Percentiles rank a stretch among this genome's conserved stretches.
Evolutionary conservation across 1,140 invertebrate species (phyloP).

Genomic region (Apis mellifera): DNA sequence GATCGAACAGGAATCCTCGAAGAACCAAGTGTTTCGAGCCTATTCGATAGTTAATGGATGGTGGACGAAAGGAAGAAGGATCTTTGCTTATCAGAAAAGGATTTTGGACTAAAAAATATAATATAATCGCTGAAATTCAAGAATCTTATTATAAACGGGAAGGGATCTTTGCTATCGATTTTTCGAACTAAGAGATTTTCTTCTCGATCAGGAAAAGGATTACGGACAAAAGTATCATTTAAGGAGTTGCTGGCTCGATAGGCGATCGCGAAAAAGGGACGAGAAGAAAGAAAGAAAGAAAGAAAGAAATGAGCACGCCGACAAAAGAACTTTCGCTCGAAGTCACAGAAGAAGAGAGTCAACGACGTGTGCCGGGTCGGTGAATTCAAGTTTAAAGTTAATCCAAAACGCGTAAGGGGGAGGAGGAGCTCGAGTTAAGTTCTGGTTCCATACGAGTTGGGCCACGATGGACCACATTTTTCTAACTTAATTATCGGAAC

Average conservation of each 20-base stretch:
- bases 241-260: neutral
- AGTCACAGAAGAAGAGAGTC: constrained; percentile 47
- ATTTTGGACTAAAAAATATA: too few relatives aligned
- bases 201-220: neutral
- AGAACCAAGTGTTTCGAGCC: too few relatives aligned
- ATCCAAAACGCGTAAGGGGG: constrained; percentile 25
- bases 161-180: too few relatives aligned
- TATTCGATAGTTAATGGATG: too few relatives aligned
- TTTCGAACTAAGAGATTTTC: too few relatives aligned
- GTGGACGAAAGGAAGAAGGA: too few relatives aligned
- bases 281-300: constrained; percentile 10
- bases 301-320: constrained; percentile 40
- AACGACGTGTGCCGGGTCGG: constrained; percentile 55
- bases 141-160: too few relatives aligned
- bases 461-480: constrained; percentile 71
- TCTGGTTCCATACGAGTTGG: constrained; percentile 63
- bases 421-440: constrained; percentile 51
- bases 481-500: constrained; percentile 77
- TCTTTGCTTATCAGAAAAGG: too few relatives aligned
- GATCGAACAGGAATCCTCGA: neutral
- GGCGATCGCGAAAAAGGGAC: neutral
- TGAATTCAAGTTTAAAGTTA: constrained; percentile 69
- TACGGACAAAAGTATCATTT: neutral
- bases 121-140: too few relatives aligned
- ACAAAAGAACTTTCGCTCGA: constrained; percentile 57